phyloP scores from a whole-genome alignment of 23 tunicate species.

The Botrylloides violaceus region DNA sequence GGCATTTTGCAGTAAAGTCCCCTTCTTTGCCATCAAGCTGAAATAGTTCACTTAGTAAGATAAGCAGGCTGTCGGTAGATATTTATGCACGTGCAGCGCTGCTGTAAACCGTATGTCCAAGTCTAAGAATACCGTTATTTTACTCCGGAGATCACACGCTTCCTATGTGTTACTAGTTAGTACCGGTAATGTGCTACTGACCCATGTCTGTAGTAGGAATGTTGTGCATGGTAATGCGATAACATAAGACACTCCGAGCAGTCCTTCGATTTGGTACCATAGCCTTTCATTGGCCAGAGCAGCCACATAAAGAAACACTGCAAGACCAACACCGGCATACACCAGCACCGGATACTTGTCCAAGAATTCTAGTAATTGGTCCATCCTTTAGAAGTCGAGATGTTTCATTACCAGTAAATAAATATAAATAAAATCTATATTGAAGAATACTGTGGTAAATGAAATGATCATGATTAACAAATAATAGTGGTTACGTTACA shows the following conservation, averaged over 20 bases:
- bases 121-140: not conserved
- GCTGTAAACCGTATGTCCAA: no score
- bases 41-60: no score
- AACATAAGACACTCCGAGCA: not conserved
- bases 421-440: not conserved
- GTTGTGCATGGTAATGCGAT: not conserved
- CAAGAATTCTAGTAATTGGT: not conserved
- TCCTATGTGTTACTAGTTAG: not conserved
- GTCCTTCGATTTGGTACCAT: not conserved
- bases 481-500: no score
- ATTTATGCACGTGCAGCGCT: no score
- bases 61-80: no score
- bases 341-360: not conserved
- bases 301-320: not conserved
- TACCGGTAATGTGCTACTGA: not conserved
- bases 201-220: not conserved
- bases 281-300: not conserved
- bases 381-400: not conserved
- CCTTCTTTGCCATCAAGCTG: conserved; percentile 5
- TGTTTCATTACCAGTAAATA: not conserved
- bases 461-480: no score
- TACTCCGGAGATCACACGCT: not conserved
- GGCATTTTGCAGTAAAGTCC: not conserved
- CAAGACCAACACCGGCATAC: not conserved
- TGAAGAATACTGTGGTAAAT: no score